Conservation (phyloP, 2,113 vertebrate genomes). For the Mastomys coucha region DNA sequence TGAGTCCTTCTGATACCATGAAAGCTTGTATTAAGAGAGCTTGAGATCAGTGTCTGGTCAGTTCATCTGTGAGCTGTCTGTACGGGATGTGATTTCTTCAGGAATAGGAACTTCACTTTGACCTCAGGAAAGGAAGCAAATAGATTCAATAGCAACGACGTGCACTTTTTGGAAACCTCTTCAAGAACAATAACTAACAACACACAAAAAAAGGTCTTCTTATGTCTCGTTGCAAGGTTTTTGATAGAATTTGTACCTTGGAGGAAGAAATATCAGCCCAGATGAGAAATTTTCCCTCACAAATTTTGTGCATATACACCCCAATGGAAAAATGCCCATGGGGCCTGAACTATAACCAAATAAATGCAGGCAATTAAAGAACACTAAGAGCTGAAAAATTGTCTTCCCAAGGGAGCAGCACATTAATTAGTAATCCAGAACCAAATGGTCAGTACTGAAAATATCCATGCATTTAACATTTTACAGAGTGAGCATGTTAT, state of each 20-base stretch:
- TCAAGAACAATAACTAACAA: background rate
- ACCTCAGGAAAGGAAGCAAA: background rate
- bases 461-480: background rate
- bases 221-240: no score
- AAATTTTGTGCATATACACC: background rate
- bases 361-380: background rate
- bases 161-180: background rate
- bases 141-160: background rate
- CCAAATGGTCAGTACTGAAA: background rate
- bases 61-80: background rate
- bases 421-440: background rate
- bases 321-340: background rate
- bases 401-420: background rate
- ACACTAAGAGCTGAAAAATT: background rate
- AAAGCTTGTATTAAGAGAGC: no score
- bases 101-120: no score
- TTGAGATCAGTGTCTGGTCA: no score
- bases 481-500: background rate
- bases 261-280: background rate
- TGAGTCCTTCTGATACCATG: no score
- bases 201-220: background rate
- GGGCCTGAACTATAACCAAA: background rate
- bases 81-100: background rate
- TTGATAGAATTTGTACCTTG: background rate
- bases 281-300: background rate